These are phyloP conservation scores for Azemiops feae DNA, from an alignment of 2,113 vertebrate species.

Conservation along the genomic window DNA sequence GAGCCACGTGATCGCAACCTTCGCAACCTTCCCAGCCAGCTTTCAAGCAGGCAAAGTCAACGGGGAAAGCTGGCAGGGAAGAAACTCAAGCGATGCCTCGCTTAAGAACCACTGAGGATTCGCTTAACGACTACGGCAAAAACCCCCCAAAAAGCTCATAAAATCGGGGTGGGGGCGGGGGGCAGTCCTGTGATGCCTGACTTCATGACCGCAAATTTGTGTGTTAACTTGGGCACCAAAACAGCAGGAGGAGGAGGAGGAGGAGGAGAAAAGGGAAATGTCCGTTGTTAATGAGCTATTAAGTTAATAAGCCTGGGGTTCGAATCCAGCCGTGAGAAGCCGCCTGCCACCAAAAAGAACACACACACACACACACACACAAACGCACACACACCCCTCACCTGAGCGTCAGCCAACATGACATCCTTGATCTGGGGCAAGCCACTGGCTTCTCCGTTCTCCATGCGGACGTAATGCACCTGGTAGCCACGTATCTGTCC, in stretches of 20 bases:
- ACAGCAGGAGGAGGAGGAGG: background rate
- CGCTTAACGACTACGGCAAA: background rate
- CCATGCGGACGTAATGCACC: slow-evolving; percentile 94
- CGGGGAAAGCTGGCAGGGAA: too few species aligned
- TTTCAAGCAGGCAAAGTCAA: too few species aligned
- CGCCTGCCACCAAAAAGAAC: background rate
- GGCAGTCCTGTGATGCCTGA: background rate
- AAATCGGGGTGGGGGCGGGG: background rate
- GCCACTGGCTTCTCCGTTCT: slow-evolving; percentile 91
- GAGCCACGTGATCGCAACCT: too few species aligned
- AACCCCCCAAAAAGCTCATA: too few species aligned
- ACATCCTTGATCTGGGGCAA: slow-evolving; percentile 93
- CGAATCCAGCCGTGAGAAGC: background rate
- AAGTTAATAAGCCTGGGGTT: background rate
- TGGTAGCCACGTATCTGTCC: slow-evolving; percentile 98
- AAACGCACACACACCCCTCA: slow-evolving; percentile 47
- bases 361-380: too few species aligned
- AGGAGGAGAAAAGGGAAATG: background rate
- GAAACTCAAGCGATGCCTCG: too few species aligned
- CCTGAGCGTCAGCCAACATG: slow-evolving; percentile 98
- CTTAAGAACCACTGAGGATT: background rate
- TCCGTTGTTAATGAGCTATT: background rate
- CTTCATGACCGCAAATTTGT: background rate
- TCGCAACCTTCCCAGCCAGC: too few species aligned
- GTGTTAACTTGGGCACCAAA: background rate